Evolutionary conservation across 1,140 invertebrate species (phyloP).

Genomic region (Lordiphosa clarofinis): DNA sequence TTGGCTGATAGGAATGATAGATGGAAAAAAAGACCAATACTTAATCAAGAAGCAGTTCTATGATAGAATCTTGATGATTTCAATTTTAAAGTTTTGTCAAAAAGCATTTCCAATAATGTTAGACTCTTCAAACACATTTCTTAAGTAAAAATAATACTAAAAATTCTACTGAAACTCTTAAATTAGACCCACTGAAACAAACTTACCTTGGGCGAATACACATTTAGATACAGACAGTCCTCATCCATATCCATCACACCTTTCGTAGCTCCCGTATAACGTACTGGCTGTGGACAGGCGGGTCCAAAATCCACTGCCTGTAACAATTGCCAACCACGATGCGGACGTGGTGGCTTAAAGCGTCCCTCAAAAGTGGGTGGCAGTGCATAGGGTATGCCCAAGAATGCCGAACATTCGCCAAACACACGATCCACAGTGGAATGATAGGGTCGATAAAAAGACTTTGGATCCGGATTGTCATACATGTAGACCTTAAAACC

Average conservation of each 20-base stretch:
- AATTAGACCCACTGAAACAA: too few species aligned
- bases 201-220: slow-evolving; percentile 93
- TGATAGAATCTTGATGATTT: too few species aligned
- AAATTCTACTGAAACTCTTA: too few species aligned
- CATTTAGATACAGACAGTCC: slow-evolving; percentile 97
- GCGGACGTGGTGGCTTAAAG: slow-evolving; percentile 89
- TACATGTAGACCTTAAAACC: slow-evolving; percentile 91
- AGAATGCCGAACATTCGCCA: slow-evolving; percentile 87
- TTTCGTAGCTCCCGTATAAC: slow-evolving; percentile 89
- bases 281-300: slow-evolving; percentile 93
- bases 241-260: slow-evolving; percentile 93
- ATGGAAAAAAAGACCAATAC: too few species aligned
- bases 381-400: slow-evolving; percentile 95
- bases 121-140: too few species aligned
- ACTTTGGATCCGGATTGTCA: slow-evolving; percentile 89
- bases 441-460: slow-evolving; percentile 87
- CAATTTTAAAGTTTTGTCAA: too few species aligned
- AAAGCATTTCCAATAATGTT: too few species aligned
- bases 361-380: slow-evolving; percentile 90
- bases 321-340: slow-evolving; percentile 90
- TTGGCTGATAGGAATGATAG: too few species aligned
- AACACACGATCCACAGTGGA: slow-evolving; percentile 88
- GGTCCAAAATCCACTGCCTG: slow-evolving; percentile 95
- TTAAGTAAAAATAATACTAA: too few species aligned
- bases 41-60: too few species aligned